These are phyloP conservation scores for Tiliacea aurago DNA, from an alignment of 2,888 invertebrate genomes.

Conservation along the genomic window DNA sequence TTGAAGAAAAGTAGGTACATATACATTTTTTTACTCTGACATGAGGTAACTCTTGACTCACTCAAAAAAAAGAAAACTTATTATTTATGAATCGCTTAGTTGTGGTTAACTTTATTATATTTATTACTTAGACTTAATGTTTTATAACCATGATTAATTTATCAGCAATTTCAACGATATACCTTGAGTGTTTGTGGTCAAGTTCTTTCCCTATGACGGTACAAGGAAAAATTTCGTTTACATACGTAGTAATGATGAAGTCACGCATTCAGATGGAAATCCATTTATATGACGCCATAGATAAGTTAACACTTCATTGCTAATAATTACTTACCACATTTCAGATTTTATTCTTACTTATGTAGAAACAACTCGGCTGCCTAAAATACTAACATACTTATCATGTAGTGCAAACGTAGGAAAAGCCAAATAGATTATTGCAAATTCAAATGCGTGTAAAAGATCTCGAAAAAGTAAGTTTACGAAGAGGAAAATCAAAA, in stretches of 20 bases:
- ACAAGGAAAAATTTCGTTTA: conserved; percentile 32
- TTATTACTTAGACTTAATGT: not conserved
- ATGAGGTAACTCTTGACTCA: no score
- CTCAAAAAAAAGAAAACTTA: not conserved
- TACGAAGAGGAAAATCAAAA: not conserved
- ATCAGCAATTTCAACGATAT: conserved; percentile 2
- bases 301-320: conserved; percentile 43
- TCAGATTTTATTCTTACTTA: not conserved
- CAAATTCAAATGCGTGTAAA: not conserved
- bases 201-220: conserved; percentile 29
- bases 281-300: conserved; percentile 45
- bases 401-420: not conserved
- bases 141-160: conserved; percentile 16
- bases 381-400: no score
- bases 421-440: no score
- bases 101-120: not conserved
- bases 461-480: not conserved
- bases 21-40: not conserved
- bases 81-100: not conserved
- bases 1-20: not conserved
- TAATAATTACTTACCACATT: conserved; percentile 28
- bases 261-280: conserved; percentile 39
- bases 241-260: conserved; percentile 41
- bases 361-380: not conserved
- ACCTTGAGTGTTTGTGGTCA: conserved; percentile 11